These are phyloP conservation scores for Oxyteleia sp. DNA, from an alignment of 2,888 invertebrate species.

Conservation along the genomic window DNA sequence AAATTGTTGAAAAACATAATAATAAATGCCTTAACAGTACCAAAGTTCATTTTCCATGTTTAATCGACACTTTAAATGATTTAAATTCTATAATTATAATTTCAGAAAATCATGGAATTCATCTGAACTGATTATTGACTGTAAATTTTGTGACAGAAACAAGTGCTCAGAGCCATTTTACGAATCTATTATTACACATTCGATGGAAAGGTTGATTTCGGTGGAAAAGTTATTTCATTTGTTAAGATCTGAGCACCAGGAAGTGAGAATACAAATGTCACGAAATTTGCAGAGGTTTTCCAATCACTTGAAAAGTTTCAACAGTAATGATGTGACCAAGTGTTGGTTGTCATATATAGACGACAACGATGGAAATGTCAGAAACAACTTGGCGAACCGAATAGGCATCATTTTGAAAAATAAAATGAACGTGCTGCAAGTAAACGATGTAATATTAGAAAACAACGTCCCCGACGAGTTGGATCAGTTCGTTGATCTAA, in stretches of 20 bases:
- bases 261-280: conserved; percentile 84
- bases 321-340: conserved; percentile 82
- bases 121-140: conserved; percentile 76
- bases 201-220: conserved; percentile 79
- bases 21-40: no score
- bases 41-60: no score
- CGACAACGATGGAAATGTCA: conserved; percentile 83
- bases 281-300: conserved; percentile 86
- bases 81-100: not conserved
- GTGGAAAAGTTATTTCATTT: conserved; percentile 80
- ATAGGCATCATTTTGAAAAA: conserved; percentile 83
- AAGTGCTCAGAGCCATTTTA: conserved; percentile 47
- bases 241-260: conserved; percentile 78
- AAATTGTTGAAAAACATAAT: no score
- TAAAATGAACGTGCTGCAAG: conserved; percentile 83
- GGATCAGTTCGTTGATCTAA: conserved; percentile 87
- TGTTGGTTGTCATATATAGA: conserved; percentile 86
- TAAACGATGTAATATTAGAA: conserved; percentile 85
- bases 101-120: conserved; percentile 73
- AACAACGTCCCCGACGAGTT: conserved; percentile 80
- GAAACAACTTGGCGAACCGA: conserved; percentile 84
- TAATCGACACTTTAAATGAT: no score
- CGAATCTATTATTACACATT: conserved; percentile 67
- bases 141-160: conserved; percentile 77
- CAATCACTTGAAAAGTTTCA: conserved; percentile 87